These are phyloP conservation scores for Darevskia nairensis DNA, from an alignment of 2,797 vertebrate genomes.

Conservation along the genomic window DNA sequence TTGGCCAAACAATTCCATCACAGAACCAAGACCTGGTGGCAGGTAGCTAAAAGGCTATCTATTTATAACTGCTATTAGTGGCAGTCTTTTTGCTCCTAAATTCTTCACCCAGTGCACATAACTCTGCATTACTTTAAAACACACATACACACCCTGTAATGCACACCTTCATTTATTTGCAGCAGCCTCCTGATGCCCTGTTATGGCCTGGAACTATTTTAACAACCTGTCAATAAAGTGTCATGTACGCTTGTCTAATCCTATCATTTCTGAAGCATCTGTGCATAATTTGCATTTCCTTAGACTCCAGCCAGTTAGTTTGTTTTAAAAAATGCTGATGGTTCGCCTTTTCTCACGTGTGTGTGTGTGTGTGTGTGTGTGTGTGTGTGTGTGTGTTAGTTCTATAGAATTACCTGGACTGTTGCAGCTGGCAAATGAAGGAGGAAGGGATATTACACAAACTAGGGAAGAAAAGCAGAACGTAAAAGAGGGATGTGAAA, in stretches of 20 bases:
- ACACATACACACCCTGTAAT: neutral
- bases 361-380: neutral
- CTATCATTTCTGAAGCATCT: conserved; percentile 4
- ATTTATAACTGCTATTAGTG: neutral
- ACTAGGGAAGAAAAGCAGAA: neutral
- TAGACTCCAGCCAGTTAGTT: neutral
- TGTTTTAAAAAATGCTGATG: neutral
- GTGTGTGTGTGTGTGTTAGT: neutral
- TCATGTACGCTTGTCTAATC: neutral
- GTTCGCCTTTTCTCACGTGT: neutral
- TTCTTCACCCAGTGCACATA: neutral
- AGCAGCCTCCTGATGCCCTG: neutral
- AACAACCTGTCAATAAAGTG: conserved; percentile 4
- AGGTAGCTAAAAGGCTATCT: neutral
- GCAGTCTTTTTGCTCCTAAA: neutral
- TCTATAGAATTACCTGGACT: neutral
- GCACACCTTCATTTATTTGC: neutral
- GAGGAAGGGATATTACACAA: neutral
- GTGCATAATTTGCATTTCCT: conserved; percentile 1
- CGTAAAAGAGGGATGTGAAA: neutral
- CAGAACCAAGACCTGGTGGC: neutral
- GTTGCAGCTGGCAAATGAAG: neutral
- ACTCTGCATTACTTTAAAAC: no score
- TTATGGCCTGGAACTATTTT: neutral
- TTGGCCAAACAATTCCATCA: neutral